phyloP scores from a whole-genome alignment of 2,113 vertebrate genomes.

The Corapipo altera region DNA sequence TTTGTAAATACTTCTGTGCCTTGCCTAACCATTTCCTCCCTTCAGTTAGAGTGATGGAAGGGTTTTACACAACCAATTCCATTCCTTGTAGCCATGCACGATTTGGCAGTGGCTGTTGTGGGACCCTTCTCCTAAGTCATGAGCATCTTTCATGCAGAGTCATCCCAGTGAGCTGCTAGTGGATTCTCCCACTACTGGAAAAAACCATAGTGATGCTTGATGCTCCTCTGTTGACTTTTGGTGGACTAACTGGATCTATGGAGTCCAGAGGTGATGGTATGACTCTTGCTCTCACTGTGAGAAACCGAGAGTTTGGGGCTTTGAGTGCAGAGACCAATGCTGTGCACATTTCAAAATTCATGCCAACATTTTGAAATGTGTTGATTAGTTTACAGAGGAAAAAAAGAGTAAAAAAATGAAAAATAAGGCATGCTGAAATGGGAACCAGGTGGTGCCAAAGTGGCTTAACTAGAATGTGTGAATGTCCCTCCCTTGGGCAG shows the following conservation, averaged over 20 bases:
- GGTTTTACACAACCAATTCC: neutral
- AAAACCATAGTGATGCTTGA: neutral
- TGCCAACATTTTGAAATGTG: neutral
- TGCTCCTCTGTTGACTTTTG: neutral
- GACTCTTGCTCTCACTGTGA: neutral
- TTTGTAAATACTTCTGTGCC: neutral
- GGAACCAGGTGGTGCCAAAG: neutral
- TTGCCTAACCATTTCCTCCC: neutral
- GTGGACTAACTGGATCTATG: neutral
- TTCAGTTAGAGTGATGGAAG: neutral
- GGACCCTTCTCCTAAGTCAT: neutral
- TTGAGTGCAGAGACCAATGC: neutral
- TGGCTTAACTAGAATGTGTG: neutral
- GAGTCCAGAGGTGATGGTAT: neutral
- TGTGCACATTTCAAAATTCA: neutral
- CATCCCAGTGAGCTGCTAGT: neutral
- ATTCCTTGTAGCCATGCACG: neutral
- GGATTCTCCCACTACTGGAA: neutral
- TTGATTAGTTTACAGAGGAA: neutral
- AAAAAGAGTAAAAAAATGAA: neutral
- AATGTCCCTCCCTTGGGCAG: fast-evolving
- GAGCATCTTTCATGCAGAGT: neutral
- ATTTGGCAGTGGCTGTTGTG: neutral
- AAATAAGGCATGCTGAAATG: neutral
- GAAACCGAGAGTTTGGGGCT: neutral